Percentiles rank a stretch among this genome's conserved stretches.
Conservation (phyloP, 1,140 invertebrate genomes). For the Lordiphosa mommai region DNA sequence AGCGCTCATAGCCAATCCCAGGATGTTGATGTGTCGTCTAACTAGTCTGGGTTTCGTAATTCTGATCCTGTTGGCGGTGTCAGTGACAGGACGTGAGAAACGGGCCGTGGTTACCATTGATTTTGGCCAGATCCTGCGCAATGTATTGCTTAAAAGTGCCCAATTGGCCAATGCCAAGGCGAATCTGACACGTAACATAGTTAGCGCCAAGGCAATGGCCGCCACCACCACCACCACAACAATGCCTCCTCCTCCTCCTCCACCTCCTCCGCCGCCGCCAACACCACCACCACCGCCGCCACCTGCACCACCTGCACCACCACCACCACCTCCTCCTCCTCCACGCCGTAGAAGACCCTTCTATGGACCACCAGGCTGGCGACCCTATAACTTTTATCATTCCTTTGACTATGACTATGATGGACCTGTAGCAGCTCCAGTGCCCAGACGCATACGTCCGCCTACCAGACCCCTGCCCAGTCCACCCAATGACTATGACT, state of each 20-base stretch:
- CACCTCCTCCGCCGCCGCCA: constrained; percentile 11
- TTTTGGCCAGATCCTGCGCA: constrained; percentile 51
- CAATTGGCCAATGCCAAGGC: constrained; percentile 53
- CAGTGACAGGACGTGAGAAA: background rate
- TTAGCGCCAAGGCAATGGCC: constrained; percentile 12
- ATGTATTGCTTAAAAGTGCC: constrained; percentile 56
- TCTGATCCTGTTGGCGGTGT: constrained; percentile 3
- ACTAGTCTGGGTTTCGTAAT: constrained; percentile 9
- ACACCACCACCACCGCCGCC: background rate
- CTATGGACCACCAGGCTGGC: background rate
- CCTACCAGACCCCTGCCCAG: background rate
- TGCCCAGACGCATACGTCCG: background rate
- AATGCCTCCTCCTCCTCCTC: constrained; percentile 1
- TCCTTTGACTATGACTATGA: constrained; percentile 48
- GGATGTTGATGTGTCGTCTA: constrained; percentile 33
- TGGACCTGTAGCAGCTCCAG: constrained; percentile 6
- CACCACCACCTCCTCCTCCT: constrained; percentile 12
- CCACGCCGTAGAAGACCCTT: constrained; percentile 2
- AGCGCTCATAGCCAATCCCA: background rate
- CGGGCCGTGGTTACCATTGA: constrained; percentile 51
- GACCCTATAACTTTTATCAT: constrained; percentile 1
- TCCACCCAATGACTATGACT: constrained; percentile 1
- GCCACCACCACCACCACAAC: constrained; percentile 12
- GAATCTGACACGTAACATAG: constrained; percentile 16
- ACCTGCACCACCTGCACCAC: background rate